Evolutionary conservation across 2,797 vertebrate species (phyloP), one percentile per base, ranked within the genome.

Genomic region (Pangasius krempfi): DNA sequence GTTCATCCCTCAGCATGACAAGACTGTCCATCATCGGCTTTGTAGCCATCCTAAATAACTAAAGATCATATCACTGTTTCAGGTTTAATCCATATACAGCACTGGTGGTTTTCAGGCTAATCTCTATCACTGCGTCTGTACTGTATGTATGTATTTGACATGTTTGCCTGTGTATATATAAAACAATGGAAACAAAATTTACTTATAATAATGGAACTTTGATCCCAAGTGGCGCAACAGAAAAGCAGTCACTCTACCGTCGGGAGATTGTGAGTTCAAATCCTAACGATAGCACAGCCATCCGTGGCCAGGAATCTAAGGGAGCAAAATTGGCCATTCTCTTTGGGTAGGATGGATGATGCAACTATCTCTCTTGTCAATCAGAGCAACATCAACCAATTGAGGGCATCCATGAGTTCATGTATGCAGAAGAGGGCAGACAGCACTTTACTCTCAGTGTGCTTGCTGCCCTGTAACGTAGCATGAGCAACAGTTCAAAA

Each of bases 1-100:
- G 96, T 60, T 97, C 96, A 84, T 96, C 96, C 76, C 95, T 97
- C 92, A 99, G 92, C 92, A 97, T 93, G 91, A 99, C 94, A 89
- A 99, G 92, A 92, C 97, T 98, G 92, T 99, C 94, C 0, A 93
- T 94, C 92, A 98, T 94, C 0, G 97, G 97, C 91, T 98, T 98
- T 87, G 94, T 95, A 88, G 94, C 88, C 90, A 97, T 91, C 1
- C 92, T 94, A 0, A 94, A 64, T 7, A 90, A 93, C 98, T 99
- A 94, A 44, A 62, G 20, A 37, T 52, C 18, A 33, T 27, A 44
- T n/a, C 37, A 62, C 20, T 81, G 33, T 37, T 58, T 83, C 25
- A 4, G 37, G 22, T n/a, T 64, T 83, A 44, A 18, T 83, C 7
- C 3, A 10, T 64, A 44, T 64, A 0, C 25, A 27, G 58, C 25